phyloP scores from a whole-genome alignment of 2,113 vertebrate species.

The Peromyscus maniculatus region DNA sequence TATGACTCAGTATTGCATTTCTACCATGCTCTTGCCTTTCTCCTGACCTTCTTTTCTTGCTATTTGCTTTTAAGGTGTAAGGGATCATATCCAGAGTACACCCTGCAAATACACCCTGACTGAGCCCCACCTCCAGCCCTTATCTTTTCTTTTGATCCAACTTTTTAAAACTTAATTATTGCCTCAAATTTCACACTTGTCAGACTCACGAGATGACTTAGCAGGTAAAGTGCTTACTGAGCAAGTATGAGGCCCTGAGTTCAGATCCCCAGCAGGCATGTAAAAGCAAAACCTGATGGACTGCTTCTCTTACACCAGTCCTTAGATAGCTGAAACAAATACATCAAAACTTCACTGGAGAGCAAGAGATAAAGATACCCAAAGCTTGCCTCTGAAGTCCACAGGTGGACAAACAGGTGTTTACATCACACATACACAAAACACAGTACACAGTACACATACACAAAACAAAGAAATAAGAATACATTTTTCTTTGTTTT shows the following conservation, averaged over 20 bases:
- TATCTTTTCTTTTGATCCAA: not conserved
- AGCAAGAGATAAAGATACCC: not conserved
- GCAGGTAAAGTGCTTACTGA: not conserved
- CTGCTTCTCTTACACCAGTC: not conserved
- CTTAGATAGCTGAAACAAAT: not conserved
- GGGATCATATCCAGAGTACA: not conserved
- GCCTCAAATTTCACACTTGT: not conserved
- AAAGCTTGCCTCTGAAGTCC: not conserved
- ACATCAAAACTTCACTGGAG: not conserved
- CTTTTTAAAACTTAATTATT: not conserved
- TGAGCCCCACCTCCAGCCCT: not conserved
- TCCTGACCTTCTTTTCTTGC: not conserved
- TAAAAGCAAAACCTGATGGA: not conserved
- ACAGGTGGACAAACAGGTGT: not conserved
- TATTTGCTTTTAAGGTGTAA: not conserved
- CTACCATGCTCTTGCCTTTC: not conserved
- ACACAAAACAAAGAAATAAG: not conserved
- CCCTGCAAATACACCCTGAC: not conserved
- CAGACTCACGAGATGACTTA: not conserved
- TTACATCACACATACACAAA: not conserved
- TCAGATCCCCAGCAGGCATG: not conserved
- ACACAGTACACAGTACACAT: not conserved
- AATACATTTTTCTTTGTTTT: not conserved
- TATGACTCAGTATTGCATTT: not conserved
- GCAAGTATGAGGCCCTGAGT: not conserved